Evolutionary conservation across 2,113 vertebrate species (phyloP).

Genomic region (Edolisoma coerulescens): DNA sequence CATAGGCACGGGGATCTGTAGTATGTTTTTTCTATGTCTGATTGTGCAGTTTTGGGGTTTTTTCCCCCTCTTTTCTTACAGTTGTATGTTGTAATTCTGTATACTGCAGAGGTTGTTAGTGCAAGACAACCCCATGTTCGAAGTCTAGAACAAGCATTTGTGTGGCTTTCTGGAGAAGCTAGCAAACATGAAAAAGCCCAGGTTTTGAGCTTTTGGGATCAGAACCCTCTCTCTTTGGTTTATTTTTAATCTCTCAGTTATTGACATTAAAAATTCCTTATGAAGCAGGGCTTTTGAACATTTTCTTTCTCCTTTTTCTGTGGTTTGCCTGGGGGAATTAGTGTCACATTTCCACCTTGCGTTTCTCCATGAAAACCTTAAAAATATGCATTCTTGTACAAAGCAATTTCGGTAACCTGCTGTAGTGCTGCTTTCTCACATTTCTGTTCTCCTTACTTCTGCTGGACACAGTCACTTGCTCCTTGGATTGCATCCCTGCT

Average conservation of each 20-base stretch:
- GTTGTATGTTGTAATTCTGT: neutral
- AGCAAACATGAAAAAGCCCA: neutral
- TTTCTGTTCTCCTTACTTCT: neutral
- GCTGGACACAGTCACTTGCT: neutral
- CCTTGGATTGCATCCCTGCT: neutral
- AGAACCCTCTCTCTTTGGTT: neutral
- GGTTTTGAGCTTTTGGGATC: neutral
- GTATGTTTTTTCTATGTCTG: neutral
- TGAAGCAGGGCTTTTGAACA: neutral
- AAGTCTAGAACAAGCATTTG: neutral
- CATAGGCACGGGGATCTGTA: neutral
- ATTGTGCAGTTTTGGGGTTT: fast-evolving
- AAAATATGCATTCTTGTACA: neutral
- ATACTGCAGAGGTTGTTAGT: neutral
- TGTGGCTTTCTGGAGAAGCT: neutral
- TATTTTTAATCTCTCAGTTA: neutral
- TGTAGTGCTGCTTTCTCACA: fast-evolving
- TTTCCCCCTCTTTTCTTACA: neutral
- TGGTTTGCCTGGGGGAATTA: neutral
- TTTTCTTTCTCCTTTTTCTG: neutral
- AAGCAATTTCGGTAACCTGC: neutral
- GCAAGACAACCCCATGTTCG: neutral
- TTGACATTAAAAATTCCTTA: neutral
- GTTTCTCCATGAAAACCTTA: fast-evolving
- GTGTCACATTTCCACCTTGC: fast-evolving